phyloP scores from a whole-genome alignment of 2,113 vertebrate species.

The Hyperopisus bebe region DNA sequence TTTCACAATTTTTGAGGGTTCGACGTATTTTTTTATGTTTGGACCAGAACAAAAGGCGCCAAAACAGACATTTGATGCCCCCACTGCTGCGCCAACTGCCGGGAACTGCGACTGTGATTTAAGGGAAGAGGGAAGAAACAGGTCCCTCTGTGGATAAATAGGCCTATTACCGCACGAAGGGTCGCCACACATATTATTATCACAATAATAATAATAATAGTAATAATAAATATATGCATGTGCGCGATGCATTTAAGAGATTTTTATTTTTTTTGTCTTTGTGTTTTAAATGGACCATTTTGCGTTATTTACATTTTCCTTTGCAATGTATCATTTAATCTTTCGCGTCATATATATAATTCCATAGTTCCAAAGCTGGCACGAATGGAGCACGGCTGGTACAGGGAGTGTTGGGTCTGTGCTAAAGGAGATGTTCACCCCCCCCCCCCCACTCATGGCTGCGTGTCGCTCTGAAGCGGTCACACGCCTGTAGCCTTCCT shows the following conservation, averaged over 20 bases:
- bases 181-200: neutral
- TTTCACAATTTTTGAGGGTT: neutral
- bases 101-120: constrained; percentile 3
- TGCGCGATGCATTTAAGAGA: neutral
- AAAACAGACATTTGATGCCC: constrained; percentile 3
- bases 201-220: neutral
- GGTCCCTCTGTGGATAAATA: neutral
- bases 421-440: neutral
- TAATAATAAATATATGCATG: neutral
- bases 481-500: neutral
- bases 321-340: neutral
- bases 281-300: neutral
- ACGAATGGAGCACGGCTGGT: neutral
- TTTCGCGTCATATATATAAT: neutral
- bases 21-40: constrained; percentile 5
- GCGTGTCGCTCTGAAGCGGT: neutral
- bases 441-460: neutral
- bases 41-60: neutral
- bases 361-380: neutral
- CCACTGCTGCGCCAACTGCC: neutral
- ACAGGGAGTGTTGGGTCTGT: neutral
- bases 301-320: neutral
- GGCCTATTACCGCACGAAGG: neutral
- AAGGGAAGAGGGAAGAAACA: neutral
- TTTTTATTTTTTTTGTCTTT: neutral